A percentile compares a stretch with the other conserved stretches of the same genome.
phyloP scores from a whole-genome alignment of 2,888 invertebrate species.

The Ochropleura plecta region DNA sequence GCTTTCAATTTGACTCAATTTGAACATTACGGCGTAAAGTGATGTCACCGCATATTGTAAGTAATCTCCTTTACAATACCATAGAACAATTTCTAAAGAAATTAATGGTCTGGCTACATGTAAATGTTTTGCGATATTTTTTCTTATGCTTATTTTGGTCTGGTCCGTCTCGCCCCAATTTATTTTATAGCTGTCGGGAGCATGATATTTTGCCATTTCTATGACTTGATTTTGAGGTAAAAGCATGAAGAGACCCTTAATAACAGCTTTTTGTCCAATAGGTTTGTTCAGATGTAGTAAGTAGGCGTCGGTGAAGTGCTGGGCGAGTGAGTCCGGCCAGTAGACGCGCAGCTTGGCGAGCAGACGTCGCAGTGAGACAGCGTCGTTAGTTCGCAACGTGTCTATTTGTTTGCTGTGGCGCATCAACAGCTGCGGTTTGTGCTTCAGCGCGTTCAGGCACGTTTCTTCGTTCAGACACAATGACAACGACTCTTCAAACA shows the following conservation, averaged over 20 bases:
- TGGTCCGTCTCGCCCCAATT: slow-evolving; percentile 77
- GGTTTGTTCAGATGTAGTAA: slow-evolving; percentile 68
- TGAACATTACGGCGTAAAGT: slow-evolving; percentile 75
- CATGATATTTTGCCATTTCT: slow-evolving; percentile 73
- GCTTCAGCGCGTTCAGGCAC: slow-evolving; percentile 81
- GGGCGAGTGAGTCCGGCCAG: slow-evolving; percentile 75
- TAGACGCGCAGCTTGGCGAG: slow-evolving; percentile 79
- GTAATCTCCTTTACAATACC: slow-evolving; percentile 83
- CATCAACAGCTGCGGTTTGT: slow-evolving; percentile 75
- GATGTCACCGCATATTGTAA: slow-evolving; percentile 81
- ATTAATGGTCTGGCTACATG: slow-evolving; percentile 78
- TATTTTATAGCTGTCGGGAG: slow-evolving; percentile 76
- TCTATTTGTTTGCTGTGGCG: slow-evolving; percentile 69
- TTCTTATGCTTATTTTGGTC: slow-evolving; percentile 71
- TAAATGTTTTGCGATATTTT: slow-evolving; percentile 78
- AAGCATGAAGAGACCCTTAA: slow-evolving; percentile 74
- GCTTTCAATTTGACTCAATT: slow-evolving; percentile 70
- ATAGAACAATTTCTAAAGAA: slow-evolving; percentile 72
- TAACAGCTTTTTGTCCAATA: slow-evolving; percentile 70
- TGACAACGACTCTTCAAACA: slow-evolving; percentile 79
- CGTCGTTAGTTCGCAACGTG: slow-evolving; percentile 70
- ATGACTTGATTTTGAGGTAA: slow-evolving; percentile 71
- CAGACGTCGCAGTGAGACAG: slow-evolving; percentile 65
- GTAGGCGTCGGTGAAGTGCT: slow-evolving; percentile 71
- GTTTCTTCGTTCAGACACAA: slow-evolving; percentile 71